phyloP scores from a whole-genome alignment of 2,113 vertebrate species.

The Ptychochromis oligacanthus region DNA sequence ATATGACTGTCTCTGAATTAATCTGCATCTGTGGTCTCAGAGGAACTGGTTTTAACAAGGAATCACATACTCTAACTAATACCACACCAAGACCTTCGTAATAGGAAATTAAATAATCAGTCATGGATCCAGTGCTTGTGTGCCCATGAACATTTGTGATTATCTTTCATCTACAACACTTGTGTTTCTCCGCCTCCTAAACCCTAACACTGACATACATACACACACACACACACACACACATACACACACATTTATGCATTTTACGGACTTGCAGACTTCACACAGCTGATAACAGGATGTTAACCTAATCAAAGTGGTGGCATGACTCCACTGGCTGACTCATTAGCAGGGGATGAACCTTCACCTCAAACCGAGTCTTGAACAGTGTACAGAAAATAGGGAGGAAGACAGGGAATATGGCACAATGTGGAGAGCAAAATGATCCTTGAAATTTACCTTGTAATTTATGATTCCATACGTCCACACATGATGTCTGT shows the following conservation, averaged over 20 bases:
- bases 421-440: neutral
- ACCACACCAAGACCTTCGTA: neutral
- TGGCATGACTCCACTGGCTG: conserved; percentile 24
- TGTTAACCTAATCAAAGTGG: conserved; percentile 24
- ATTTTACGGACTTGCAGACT: neutral
- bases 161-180: neutral
- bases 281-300: conserved; percentile 15
- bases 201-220: neutral
- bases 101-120: conserved; percentile 16
- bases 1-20: conserved; percentile 27
- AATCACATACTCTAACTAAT: conserved; percentile 43
- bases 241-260: neutral
- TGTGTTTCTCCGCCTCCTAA: neutral
- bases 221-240: neutral
- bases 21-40: conserved; percentile 27
- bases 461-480: neutral
- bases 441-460: neutral
- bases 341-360: conserved; percentile 27
- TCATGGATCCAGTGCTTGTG: neutral
- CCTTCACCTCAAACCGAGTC: conserved; percentile 21
- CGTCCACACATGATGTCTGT: neutral
- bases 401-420: fast-evolving
- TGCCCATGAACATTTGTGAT: neutral
- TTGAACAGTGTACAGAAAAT: neutral
- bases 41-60: conserved; percentile 8